These are phyloP conservation scores for Dreissena rostriformis DNA, from an alignment of 1,140 invertebrate species.

Conservation along the genomic window DNA sequence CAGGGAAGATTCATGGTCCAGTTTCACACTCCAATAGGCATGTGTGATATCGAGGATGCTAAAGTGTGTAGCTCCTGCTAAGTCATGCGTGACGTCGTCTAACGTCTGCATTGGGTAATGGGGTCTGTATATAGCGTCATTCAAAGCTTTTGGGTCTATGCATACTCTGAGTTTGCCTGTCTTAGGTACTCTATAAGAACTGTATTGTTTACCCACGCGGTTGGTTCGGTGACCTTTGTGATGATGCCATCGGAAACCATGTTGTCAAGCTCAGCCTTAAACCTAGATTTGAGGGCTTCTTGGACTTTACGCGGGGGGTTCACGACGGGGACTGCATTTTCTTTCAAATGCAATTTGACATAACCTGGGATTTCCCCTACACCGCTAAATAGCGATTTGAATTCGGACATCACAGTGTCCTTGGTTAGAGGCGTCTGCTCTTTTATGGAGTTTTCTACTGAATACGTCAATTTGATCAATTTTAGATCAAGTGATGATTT, in stretches of 20 bases:
- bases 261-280: constrained; percentile 47
- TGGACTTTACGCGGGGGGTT: constrained; percentile 66
- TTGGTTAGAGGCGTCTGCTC: background rate
- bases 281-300: constrained; percentile 48
- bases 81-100: constrained; percentile 23
- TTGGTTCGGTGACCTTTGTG: constrained; percentile 69
- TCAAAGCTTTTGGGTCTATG: background rate
- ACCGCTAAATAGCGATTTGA: constrained; percentile 56
- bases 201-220: constrained; percentile 82
- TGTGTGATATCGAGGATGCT: constrained; percentile 5
- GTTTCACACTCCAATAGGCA: constrained; percentile 31
- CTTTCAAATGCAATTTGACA: constrained; percentile 64
- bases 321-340: constrained; percentile 56
- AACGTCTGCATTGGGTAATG: constrained; percentile 40
- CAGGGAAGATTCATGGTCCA: constrained; percentile 24
- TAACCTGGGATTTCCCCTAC: constrained; percentile 40
- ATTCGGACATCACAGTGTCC: constrained; percentile 32
- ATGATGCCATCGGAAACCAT: constrained; percentile 53
- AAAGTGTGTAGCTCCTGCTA: background rate
- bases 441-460: background rate
- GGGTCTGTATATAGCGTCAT: background rate
- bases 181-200: constrained; percentile 80
- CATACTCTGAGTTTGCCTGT: constrained; percentile 26
- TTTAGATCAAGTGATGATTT: constrained; percentile 1
- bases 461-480: constrained; percentile 2